These are phyloP conservation scores for Uromys caudimaculatus DNA, from an alignment of 2,797 vertebrate species.

Conservation along the genomic window DNA sequence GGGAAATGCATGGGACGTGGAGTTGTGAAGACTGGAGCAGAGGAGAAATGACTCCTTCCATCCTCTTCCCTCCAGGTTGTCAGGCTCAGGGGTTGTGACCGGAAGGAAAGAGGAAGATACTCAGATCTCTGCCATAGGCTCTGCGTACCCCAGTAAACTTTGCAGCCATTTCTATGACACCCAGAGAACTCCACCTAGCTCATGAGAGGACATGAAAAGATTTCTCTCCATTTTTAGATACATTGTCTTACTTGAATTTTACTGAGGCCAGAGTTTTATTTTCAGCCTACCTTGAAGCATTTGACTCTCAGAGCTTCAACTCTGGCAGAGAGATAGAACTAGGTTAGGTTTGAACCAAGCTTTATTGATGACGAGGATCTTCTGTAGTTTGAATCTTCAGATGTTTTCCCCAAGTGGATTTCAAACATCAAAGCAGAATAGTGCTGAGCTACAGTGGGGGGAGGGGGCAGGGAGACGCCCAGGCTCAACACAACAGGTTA, in stretches of 20 bases:
- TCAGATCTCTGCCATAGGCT: accelerated
- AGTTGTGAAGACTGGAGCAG: not conserved
- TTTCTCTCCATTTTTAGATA: not conserved
- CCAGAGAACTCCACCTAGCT: not conserved
- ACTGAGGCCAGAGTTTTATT: not conserved
- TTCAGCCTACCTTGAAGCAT: not conserved
- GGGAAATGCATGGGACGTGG: not conserved
- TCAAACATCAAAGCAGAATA: not conserved
- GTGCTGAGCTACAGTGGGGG: not conserved
- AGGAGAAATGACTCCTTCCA: not conserved
- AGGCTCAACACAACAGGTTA: accelerated
- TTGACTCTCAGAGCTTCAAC: not conserved
- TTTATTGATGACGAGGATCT: not conserved
- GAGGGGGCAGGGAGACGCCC: not conserved
- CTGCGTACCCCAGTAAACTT: too few species aligned
- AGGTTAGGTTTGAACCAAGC: not conserved
- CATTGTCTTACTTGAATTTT: not conserved
- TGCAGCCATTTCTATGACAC: not conserved
- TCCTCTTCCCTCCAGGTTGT: not conserved
- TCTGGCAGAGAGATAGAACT: not conserved
- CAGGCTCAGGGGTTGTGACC: not conserved
- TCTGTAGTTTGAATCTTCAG: not conserved
- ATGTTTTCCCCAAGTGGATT: not conserved
- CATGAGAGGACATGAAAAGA: accelerated
- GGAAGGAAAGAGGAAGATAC: not conserved